Percentiles rank a stretch among this genome's conserved stretches.
Evolutionary conservation across 2,797 vertebrate genomes (phyloP).

Genomic region (Chelonia mydas): DNA sequence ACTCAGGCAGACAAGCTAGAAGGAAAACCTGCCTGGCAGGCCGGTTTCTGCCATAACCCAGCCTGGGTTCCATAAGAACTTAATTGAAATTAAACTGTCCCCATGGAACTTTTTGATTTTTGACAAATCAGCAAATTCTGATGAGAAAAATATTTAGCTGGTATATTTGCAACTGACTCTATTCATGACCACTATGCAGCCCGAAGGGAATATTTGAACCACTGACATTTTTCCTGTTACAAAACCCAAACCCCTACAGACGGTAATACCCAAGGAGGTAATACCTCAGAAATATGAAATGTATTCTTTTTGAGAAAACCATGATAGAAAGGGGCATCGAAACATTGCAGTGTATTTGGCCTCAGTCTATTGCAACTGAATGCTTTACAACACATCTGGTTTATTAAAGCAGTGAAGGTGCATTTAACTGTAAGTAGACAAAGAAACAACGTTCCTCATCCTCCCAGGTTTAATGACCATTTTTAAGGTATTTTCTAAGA

Average conservation of each 20-base stretch:
- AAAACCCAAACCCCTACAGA: background rate
- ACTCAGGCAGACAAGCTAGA: background rate
- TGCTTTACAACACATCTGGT: background rate
- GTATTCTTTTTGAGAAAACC: background rate
- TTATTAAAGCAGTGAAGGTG: background rate
- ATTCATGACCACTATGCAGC: background rate
- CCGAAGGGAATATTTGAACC: background rate
- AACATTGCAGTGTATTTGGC: background rate
- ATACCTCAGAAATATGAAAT: background rate
- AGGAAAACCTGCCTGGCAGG: background rate
- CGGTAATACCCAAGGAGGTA: background rate
- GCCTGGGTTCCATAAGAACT: background rate
- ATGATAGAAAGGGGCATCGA: background rate
- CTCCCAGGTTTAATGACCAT: background rate
- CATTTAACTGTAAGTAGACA: background rate
- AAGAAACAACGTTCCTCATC: background rate
- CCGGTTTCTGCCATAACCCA: background rate
- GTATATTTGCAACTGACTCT: background rate
- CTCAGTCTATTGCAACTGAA: background rate
- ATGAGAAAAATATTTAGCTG: background rate
- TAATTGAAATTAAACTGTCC: background rate
- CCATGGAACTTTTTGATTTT: background rate
- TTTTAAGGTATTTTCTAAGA: background rate
- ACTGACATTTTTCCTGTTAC: background rate
- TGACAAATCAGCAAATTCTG: background rate